Evolutionary conservation across 2,113 vertebrate species (phyloP), one percentile per base, ranked within the genome.

Genomic region (Peromyscus polionotus): DNA sequence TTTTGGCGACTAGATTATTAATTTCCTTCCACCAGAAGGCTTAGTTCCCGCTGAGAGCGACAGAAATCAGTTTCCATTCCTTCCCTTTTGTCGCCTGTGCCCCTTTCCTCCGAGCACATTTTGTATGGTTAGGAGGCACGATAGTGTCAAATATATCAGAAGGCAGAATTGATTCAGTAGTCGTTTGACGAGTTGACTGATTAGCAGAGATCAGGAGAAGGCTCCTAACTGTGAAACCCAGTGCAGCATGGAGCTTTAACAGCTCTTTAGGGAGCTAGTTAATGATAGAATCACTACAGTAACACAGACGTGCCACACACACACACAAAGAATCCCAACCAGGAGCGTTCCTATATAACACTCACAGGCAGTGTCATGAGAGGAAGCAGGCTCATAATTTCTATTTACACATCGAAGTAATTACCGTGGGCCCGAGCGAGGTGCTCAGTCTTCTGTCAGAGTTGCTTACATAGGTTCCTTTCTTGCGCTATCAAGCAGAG

Each of bases 191-290:
- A 98, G 95, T 98, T 98, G 97, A 97, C 97, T 98, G 98, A 99
- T 99, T 97, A 98, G 94, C 97, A 97, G 98, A 98, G 97, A 99
- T 98, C 97, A 98, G 98, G 98, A 98, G 98, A 59, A 98, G 97
- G 97, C 98, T 97, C 92, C 45, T 97, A 98, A 97, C 98, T 98
- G 95, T 98, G 98, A 98, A 98, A 98, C 97, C 95, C 96, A 97
- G 96, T 98, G 96, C 95, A 98, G 97, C 97, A 96, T 97, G 96
- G 97, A 98, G 98, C 96, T 97, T 96, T 98, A 99, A 99, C 98
- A 98, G 98, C 98, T 98, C 98, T 98, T 98, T 91, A 94, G 98
- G 98, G 98, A 99, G 96, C 87, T 98, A 96, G 98, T 98, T 99
- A 98, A 98, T 98, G 98, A 98, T 98, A 98, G 98, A 98, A 98